Conservation (phyloP, 2,888 invertebrate species). For the Megaustenia siamemsis region DNA sequence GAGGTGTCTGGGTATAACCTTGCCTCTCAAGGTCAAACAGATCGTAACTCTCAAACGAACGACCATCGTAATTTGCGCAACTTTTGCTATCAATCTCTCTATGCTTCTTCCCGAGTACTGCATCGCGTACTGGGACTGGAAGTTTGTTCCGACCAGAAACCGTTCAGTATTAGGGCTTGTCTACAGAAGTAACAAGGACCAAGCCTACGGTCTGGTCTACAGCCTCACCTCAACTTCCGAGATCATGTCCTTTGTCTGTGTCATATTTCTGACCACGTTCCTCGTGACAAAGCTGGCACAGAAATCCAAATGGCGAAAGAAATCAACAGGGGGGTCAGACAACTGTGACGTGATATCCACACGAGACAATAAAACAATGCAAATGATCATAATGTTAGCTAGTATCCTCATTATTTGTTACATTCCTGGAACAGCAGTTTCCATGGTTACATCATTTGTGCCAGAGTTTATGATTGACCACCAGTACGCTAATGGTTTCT, state of each 20-base stretch:
- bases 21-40: conserved; percentile 21
- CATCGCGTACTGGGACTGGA: background rate
- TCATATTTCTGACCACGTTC: conserved; percentile 11
- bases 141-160: conserved; percentile 7
- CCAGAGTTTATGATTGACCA: conserved; percentile 9
- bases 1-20: conserved; percentile 2
- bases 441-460: background rate
- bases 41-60: conserved; percentile 18
- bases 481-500: background rate
- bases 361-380: conserved; percentile 15
- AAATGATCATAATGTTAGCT: conserved; percentile 28
- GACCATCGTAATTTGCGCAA: background rate
- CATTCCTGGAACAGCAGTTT: background rate
- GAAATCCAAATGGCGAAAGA: conserved; percentile 14
- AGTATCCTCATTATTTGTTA: conserved; percentile 22
- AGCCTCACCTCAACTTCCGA: background rate
- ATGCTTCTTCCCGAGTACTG: conserved; percentile 1
- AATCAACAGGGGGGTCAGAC: conserved; percentile 6
- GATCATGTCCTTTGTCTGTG: conserved; percentile 6
- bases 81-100: background rate
- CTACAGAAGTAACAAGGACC: background rate
- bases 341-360: background rate
- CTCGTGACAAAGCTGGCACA: background rate
- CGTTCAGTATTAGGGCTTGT: background rate
- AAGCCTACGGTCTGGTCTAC: background rate